Evolutionary conservation across 37 sponge, comb jelly and placozoan genomes (phyloP), one percentile per base, ranked within the genome.

Genomic region (Cladorhizidae sp.): DNA sequence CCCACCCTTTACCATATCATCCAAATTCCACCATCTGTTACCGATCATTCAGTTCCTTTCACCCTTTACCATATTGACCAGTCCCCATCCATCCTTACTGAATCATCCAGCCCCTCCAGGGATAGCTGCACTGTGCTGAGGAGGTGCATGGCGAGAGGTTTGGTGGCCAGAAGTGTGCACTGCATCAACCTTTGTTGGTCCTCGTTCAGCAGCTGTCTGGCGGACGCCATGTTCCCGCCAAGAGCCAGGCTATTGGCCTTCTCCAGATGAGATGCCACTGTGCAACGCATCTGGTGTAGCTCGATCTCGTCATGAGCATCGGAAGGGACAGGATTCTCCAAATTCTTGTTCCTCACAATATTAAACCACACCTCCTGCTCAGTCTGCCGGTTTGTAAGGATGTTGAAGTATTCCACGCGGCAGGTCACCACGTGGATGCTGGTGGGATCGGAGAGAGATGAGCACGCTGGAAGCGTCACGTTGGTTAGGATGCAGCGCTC

Each of bases 401-500:
- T 88, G 67, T 94, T 84, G 81, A 94, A 94, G 83, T 85, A 94
- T 26, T 84, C 79, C 43, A 91, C 77, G 22, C 25, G 20, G 43
- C 93, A 87, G 41, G 92, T 56, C 0, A 84, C 64, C 5, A 94
- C 33, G 51, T 74, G 14, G 40, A 78, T 28, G 35, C 74, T 73
- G 18, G 74, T 36, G 0, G 82, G 33, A 55, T 83, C 88, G 12
- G 63, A 51, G 38, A 78, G n/a, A 0, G 56, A 35, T 2, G 65
- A 64, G 39, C 51, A 40, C 0, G 51, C 49, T 36, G 90, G 90
- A 8, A 77, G 79, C 15, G 64, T 38, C 33, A 85, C 75, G 45
- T 76, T 85, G n/a, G 77, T 49, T n/a, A 93, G 77, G 32, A 94
- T 82, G 62, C 91, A 87, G 63, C 85, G 87, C 75, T 94, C 95